Base-by-base conservation (phyloP, 2,888 invertebrate species). In the Mesorhabditis spiculigera region DNA sequence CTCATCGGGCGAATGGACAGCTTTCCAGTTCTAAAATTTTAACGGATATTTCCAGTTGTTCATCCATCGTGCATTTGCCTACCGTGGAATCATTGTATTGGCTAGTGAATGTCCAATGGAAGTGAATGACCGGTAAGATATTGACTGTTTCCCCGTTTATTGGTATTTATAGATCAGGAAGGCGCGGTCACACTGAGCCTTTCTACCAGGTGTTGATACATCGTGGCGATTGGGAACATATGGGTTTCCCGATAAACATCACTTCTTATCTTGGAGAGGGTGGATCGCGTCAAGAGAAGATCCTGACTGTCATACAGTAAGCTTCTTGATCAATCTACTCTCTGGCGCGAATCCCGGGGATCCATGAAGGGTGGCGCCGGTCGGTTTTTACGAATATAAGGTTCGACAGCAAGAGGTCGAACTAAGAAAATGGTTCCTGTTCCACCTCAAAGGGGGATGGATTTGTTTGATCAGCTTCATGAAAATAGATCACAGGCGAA, bases 151-250 rank as follows among this genome's bases (percentile, higher is more conserved):
- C 5, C 41, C 10, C 13, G 16, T 63, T 62, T 70, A 8, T 5
- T 42, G 10, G 5, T 42, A 28, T 8, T 62, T 71, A 75, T 77
- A 63, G 71, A 75, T 10, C 58, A 50, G 58, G 58, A 50, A 50
- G n/a, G 58, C 8, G 10, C n/a, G 58, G 8, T 10, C 8, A 13
- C n/a, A n/a, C 8, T 13, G n/a, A 50, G 58, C 58, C 58, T 50
- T 50, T 95, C 87, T 98, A 98, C 87, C 96, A 98, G 90, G 96
- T 95, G 63, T 89, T 98, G 63, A 96, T 98, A 80, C 97, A 98
- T 87, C 92, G 94, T 73, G 90, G 96, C 86, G 97, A 98, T 89
- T 95, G 94, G 86, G 94, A 95, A 5, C 93, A 92, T 87, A 95
- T 97, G 89, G 93, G 94, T 90, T 95, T 96, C n/a, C 96, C 81